phyloP scores from a whole-genome alignment of 2,888 invertebrate genomes.

The Lissocephala sabroskyi region DNA sequence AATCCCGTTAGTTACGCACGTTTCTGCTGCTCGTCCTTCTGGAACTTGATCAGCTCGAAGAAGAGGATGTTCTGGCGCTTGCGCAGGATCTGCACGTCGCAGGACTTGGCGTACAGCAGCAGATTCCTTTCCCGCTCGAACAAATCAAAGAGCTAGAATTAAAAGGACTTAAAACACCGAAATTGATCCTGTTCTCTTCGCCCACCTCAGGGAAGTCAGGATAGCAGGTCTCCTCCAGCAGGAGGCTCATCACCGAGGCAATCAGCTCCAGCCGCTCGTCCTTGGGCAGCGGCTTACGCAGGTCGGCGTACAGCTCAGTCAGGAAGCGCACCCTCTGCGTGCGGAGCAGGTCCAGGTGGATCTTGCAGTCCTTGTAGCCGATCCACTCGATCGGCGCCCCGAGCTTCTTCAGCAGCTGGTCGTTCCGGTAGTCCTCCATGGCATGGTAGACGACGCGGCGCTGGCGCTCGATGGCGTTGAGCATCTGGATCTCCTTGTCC shows the following conservation, averaged over 20 bases:
- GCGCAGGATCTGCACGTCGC: conserved; percentile 67
- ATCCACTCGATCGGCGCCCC: conserved; percentile 84
- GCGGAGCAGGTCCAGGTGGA: conserved; percentile 87
- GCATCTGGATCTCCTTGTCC: conserved; percentile 78
- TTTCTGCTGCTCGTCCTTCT: conserved; percentile 44
- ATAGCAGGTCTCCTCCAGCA: conserved; percentile 69
- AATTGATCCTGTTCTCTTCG: too few relatives aligned
- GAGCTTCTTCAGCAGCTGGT: conserved; percentile 79
- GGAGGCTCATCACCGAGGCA: conserved; percentile 78
- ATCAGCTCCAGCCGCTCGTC: conserved; percentile 82
- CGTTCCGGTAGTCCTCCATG: conserved; percentile 76
- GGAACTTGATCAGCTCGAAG: conserved; percentile 67
- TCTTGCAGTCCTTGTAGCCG: conserved; percentile 79
- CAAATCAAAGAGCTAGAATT: conserved; percentile 60
- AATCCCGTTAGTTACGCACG: conserved; percentile 34
- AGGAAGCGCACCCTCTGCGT: conserved; percentile 85
- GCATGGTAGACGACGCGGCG: conserved; percentile 77
- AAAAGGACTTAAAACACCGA: not conserved
- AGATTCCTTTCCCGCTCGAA: conserved; percentile 70
- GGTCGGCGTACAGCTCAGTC: conserved; percentile 80
- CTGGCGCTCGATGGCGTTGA: conserved; percentile 79
- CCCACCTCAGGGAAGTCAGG: conserved; percentile 62
- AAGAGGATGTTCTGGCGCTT: conserved; percentile 67
- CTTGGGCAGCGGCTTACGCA: conserved; percentile 75
- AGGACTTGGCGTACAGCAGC: conserved; percentile 60